Conservation (phyloP, 2,113 vertebrate species). For the Polypterus bichir region DNA sequence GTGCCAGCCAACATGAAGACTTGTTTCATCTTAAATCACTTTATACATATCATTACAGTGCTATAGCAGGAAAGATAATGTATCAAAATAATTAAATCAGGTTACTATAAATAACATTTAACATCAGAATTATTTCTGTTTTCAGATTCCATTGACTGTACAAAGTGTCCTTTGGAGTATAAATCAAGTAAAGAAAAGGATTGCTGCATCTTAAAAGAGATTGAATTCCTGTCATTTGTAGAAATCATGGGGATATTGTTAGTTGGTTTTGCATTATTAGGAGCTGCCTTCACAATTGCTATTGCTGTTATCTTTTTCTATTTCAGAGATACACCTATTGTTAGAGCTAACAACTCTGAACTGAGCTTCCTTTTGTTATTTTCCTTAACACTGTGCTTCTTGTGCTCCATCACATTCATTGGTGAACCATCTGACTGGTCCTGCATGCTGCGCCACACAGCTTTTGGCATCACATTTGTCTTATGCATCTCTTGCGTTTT, state of each 20-base stretch:
- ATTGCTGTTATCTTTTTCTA: constrained; percentile 24
- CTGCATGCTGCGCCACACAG: constrained; percentile 32
- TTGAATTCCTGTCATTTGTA: constrained; percentile 29
- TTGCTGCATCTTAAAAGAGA: constrained; percentile 35
- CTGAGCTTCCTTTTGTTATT: constrained; percentile 33
- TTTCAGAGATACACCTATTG: constrained; percentile 30
- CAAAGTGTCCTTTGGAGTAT: constrained; percentile 38
- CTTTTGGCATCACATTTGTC: constrained; percentile 33
- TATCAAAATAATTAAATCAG: neutral
- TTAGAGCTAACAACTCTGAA: constrained; percentile 35
- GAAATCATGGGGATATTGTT: constrained; percentile 28
- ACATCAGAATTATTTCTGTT: constrained; percentile 1
- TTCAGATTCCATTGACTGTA: constrained; percentile 38
- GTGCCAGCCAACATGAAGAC: no score
- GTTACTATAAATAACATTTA: constrained; percentile 18
- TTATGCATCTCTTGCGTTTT: constrained; percentile 33
- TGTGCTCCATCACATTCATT: constrained; percentile 32
- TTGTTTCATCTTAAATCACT: no score
- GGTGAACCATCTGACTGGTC: constrained; percentile 27
- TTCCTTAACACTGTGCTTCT: constrained; percentile 31
- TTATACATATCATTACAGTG: no score
- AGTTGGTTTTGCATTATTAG: constrained; percentile 20
- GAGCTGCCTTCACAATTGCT: constrained; percentile 21
- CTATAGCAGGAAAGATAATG: no score
- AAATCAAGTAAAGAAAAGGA: constrained; percentile 39